phyloP scores from a whole-genome alignment of 2,113 vertebrate genomes.

The Vidua macroura region DNA sequence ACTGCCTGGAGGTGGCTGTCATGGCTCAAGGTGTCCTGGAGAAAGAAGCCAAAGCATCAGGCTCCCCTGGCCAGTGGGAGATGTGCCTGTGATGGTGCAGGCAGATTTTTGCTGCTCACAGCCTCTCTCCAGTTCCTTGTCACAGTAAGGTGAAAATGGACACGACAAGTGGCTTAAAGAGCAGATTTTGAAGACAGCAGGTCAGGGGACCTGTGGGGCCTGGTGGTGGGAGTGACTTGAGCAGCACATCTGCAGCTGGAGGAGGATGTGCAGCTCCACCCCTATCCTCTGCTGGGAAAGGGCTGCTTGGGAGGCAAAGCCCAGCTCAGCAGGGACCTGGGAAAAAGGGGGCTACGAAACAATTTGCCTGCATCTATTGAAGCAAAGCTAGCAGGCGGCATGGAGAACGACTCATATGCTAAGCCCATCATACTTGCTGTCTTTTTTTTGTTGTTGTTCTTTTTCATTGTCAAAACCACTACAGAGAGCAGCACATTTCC shows the following conservation, averaged over 20 bases:
- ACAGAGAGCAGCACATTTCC: slow-evolving; percentile 33
- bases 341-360: fast-evolving
- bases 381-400: not conserved
- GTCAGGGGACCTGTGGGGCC: fast-evolving
- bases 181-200: not conserved
- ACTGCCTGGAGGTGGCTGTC: not conserved
- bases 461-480: slow-evolving; percentile 7
- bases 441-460: not conserved
- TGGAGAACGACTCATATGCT: not conserved
- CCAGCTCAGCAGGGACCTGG: not conserved
- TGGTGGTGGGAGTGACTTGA: fast-evolving
- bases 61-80: not conserved
- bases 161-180: not conserved
- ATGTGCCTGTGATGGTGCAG: not conserved
- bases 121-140: not conserved
- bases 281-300: fast-evolving
- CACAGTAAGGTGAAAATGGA: not conserved
- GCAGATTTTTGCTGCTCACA: not conserved
- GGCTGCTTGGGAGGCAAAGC: not conserved
- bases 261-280: not conserved
- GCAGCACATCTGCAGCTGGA: not conserved
- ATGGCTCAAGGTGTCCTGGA: fast-evolving
- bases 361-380: not conserved
- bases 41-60: not conserved
- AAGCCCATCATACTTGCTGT: not conserved